Evolutionary conservation across 2,797 vertebrate genomes (phyloP).

Genomic region (Trematomus bernacchii): DNA sequence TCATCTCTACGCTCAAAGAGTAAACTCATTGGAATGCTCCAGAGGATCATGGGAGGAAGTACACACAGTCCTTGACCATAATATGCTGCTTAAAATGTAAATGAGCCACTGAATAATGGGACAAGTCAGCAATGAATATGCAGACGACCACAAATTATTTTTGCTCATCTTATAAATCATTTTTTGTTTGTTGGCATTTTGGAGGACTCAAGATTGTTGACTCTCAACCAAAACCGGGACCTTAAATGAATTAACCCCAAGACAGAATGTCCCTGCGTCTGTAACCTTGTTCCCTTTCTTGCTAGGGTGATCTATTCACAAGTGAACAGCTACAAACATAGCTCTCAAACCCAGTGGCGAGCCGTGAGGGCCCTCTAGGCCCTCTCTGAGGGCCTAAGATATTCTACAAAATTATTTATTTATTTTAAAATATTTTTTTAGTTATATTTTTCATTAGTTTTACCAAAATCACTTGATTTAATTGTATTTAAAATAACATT

Average conservation of each 20-base stretch:
- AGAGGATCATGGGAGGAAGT: slow-evolving; percentile 63
- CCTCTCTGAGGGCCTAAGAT: too few species aligned
- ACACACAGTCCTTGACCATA: slow-evolving; percentile 82
- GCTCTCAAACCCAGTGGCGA: neutral
- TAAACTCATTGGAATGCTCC: slow-evolving; percentile 78
- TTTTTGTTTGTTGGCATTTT: slow-evolving; percentile 62
- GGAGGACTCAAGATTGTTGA: slow-evolving; percentile 49
- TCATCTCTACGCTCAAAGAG: slow-evolving; percentile 66
- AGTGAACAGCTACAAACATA: slow-evolving; percentile 11
- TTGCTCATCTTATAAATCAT: slow-evolving; percentile 73
- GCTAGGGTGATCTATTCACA: slow-evolving; percentile 17
- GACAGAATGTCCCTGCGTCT: slow-evolving; percentile 11
- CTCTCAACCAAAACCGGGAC: slow-evolving; percentile 34
- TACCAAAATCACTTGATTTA: too few species aligned
- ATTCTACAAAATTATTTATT: too few species aligned
- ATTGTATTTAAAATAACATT: too few species aligned
- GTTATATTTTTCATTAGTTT: too few species aligned
- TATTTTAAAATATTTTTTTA: too few species aligned
- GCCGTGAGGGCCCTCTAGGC: too few species aligned
- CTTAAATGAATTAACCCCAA: slow-evolving; percentile 16
- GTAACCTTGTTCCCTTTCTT: slow-evolving; percentile 33
- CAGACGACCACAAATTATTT: slow-evolving; percentile 72
- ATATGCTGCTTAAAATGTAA: slow-evolving; percentile 81
- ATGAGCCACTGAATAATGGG: slow-evolving; percentile 76
- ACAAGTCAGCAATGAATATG: slow-evolving; percentile 80